These are phyloP conservation scores for Coptodon rendalli DNA, from an alignment of 2,113 vertebrate genomes.

Conservation along the genomic window DNA sequence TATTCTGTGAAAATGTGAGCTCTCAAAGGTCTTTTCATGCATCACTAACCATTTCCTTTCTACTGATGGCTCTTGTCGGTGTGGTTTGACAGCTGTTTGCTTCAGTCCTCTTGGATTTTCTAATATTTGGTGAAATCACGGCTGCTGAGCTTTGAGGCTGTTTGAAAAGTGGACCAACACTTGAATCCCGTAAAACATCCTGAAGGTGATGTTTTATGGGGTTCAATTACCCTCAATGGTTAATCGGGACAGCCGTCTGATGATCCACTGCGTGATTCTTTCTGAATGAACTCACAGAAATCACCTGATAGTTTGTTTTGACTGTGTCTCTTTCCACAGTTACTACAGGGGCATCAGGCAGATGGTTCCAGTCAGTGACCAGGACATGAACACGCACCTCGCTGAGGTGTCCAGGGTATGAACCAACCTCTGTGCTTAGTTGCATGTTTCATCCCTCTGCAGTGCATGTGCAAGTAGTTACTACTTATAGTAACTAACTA, in stretches of 20 bases:
- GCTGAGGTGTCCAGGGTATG: slow-evolving; percentile 95
- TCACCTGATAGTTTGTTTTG: neutral
- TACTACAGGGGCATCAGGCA: slow-evolving; percentile 93
- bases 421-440: neutral
- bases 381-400: slow-evolving; percentile 98
- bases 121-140: neutral
- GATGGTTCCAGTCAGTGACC: slow-evolving; percentile 95
- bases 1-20: neutral
- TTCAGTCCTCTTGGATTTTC: neutral
- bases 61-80: neutral
- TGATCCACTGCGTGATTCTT: neutral
- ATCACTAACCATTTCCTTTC: neutral
- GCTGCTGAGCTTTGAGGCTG: neutral
- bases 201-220: neutral
- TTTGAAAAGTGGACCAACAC: neutral
- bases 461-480: neutral
- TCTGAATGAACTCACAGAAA: neutral
- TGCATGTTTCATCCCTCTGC: neutral
- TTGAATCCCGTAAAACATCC: neutral
- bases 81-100: neutral
- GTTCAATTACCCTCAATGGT: neutral
- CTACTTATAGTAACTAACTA: neutral
- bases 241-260: neutral
- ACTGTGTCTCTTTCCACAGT: slow-evolving; percentile 45
- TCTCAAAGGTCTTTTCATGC: neutral